Evolutionary conservation across 1,140 invertebrate genomes (phyloP), one percentile per base, ranked within the genome.

Genomic region (Chironomus striatipennis): DNA sequence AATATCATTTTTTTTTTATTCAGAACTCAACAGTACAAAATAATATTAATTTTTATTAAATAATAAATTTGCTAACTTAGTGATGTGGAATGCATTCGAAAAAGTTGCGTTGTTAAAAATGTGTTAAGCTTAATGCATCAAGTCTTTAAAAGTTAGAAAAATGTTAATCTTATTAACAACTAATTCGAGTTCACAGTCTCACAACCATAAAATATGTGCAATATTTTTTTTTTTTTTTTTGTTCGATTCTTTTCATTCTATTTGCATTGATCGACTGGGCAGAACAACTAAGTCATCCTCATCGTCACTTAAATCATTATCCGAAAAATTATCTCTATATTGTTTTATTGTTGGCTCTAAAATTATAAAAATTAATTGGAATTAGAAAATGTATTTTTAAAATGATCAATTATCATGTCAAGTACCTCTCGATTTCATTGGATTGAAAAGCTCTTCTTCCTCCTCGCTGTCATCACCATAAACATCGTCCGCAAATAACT

Each of bases 361-460:
- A 70, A 20, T 0, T 7, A 70, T 2, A 8, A 2, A 67, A n/a
- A 18, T 67, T 17, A 9, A 18, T 5, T n/a, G 15, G 15, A 15
- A 21, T 70, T 67, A 67, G 64, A 57, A n/a, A 57, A 57, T 57
- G 24, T 15, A 9, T 47, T 47, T 47, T 47, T 15, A 67, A 65
- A 15, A 17, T 67, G 18, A 2, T 17, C 18, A 15, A 67, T 15
- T 3, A 8, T 18, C 9, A 70, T 18, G 5, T 10, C 2, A 20
- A 10, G 20, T 20, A 70, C 65, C 20, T 70, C 18, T 70, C 3
- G 18, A 10, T 5, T 15, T 18, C 6, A 70, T 18, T 70, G 65
- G 65, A 70, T 21, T 70, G 10, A 70, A 70, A 20, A 70, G 65
- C 18, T 70, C 65, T 70, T 70, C 65, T 70, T 70, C 65, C 18